Evolutionary conservation across 2,797 vertebrate genomes (phyloP).

Genomic region (Molossus alvarezi): DNA sequence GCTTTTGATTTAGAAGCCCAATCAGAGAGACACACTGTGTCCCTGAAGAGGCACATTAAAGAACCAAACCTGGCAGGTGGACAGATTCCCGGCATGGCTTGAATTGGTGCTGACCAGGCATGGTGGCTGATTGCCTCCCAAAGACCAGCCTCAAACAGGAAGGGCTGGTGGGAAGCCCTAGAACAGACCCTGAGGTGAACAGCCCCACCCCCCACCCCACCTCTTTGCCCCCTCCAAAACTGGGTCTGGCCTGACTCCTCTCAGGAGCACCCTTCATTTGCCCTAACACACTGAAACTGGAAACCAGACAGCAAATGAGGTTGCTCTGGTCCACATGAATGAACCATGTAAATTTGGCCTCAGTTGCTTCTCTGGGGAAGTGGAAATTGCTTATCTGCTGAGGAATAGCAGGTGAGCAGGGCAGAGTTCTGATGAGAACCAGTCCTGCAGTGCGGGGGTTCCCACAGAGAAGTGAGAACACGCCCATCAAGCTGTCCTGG

Average conservation of each 20-base stretch:
- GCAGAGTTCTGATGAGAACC: not conserved
- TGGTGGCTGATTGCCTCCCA: not conserved
- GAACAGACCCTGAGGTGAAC: not conserved
- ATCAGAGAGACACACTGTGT: slow-evolving; percentile 86
- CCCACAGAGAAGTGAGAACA: not conserved
- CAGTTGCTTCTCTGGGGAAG: not conserved
- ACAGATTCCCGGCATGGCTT: slow-evolving; percentile 75
- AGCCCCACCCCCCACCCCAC: not conserved
- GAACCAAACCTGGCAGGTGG: slow-evolving; percentile 76
- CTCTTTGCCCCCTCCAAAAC: not conserved
- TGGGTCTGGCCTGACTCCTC: slow-evolving; percentile 16
- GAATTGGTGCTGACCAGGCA: slow-evolving; percentile 28
- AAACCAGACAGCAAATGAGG: not conserved
- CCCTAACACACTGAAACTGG: not conserved
- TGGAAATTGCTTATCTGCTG: not conserved
- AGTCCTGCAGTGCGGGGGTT: not conserved
- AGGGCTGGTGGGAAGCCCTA: slow-evolving; percentile 11
- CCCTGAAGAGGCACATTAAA: slow-evolving; percentile 85
- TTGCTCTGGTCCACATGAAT: not conserved
- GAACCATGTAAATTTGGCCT: slow-evolving; percentile 12
- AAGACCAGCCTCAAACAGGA: not conserved
- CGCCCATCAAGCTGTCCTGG: not conserved
- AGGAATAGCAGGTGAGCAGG: not conserved
- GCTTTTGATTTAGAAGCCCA: slow-evolving; percentile 86
- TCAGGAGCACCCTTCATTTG: not conserved